These are phyloP conservation scores for Phenganax stokvisi DNA, from an alignment of 92 coral and sea anemone species.

Conservation along the genomic window DNA sequence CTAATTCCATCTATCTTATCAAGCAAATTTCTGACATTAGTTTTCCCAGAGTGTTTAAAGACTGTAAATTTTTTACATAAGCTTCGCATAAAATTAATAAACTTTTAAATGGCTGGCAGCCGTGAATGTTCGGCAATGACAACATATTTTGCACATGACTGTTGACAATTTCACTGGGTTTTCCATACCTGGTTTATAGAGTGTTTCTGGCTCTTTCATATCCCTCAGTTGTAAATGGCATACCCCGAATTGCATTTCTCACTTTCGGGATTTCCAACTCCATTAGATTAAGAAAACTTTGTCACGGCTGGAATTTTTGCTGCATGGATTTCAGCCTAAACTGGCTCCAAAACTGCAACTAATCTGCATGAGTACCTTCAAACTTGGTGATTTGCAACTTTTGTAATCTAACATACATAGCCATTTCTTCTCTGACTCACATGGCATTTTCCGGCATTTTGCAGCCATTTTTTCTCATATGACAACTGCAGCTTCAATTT, in stretches of 20 bases:
- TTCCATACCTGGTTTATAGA: conserved; percentile 52
- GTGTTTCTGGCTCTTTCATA: conserved; percentile 58
- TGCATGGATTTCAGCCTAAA: not conserved
- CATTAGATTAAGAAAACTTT: not conserved
- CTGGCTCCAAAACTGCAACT: conserved; percentile 23
- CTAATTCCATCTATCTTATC: conserved; percentile 60
- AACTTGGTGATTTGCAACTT: conserved; percentile 15
- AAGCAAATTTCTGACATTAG: conserved; percentile 49
- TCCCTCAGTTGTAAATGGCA: conserved; percentile 10
- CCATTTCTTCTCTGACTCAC: not conserved
- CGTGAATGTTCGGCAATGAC: conserved; percentile 56
- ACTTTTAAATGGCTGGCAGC: conserved; percentile 51
- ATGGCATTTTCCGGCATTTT: conserved; percentile 15
- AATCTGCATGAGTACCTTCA: conserved; percentile 17
- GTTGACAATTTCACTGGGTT: conserved; percentile 59
- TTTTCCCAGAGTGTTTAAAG: conserved; percentile 58
- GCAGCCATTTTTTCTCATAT: conserved; percentile 43
- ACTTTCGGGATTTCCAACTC: no score
- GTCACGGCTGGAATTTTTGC: not conserved
- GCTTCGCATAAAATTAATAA: conserved; percentile 51
- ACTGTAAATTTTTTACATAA: conserved; percentile 50
- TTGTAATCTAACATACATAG: not conserved
- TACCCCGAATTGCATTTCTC: not conserved
- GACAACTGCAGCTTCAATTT: conserved; percentile 37
- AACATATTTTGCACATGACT: conserved; percentile 48